Conservation (phyloP, 92 coral and sea anemone species). For the Bergia sp. region DNA sequence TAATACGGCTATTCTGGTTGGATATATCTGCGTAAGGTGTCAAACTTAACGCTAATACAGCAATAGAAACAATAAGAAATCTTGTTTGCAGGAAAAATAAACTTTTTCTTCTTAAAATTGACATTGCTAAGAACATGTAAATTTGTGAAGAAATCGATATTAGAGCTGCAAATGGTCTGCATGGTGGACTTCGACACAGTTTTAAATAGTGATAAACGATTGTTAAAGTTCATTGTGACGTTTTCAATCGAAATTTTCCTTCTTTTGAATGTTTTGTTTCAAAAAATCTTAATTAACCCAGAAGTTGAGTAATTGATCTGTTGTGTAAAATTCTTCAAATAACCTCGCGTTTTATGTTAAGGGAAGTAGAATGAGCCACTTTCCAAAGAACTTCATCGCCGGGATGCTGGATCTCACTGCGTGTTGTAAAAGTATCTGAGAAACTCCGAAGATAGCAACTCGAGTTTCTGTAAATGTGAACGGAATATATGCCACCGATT, state of each 20-base stretch:
- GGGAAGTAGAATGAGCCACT: too few species aligned
- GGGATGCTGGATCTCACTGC: neutral
- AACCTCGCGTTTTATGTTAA: neutral
- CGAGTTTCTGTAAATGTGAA: neutral
- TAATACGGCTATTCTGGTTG: too few species aligned
- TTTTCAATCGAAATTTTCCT: neutral
- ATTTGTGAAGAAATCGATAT: neutral
- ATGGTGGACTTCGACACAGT: neutral
- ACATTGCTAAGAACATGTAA: neutral
- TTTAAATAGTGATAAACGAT: neutral
- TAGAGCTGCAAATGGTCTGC: neutral
- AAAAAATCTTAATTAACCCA: too few species aligned
- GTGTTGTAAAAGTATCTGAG: neutral
- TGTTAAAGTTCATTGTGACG: neutral
- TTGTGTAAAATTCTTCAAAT: neutral
- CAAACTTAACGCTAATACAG: neutral
- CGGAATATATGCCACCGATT: neutral
- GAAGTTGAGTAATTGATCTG: neutral
- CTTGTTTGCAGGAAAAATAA: neutral
- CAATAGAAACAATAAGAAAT: neutral
- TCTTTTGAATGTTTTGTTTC: neutral
- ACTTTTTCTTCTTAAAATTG: neutral
- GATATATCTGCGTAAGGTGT: neutral
- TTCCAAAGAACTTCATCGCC: neutral
- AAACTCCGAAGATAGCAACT: neutral